phyloP scores from a whole-genome alignment of 1,140 invertebrate genomes.

The Reticulitermes speratus region DNA sequence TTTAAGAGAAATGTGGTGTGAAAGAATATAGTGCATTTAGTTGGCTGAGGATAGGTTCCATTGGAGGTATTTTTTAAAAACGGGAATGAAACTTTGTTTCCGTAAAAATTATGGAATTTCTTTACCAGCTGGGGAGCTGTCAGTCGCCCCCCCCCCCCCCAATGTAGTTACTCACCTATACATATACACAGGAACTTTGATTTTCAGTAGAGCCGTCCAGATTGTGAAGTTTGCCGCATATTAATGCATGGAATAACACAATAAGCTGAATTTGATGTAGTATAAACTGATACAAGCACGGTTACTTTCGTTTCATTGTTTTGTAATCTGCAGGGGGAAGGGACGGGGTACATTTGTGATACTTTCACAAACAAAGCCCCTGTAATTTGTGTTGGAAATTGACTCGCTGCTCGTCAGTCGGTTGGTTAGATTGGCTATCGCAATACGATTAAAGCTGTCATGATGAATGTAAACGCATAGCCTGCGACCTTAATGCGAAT shows the following conservation, averaged over 20 bases:
- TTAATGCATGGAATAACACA: background rate
- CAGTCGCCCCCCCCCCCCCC: no score
- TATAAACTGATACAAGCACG: background rate
- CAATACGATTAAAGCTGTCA: background rate
- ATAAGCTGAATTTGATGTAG: background rate
- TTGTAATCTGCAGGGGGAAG: background rate
- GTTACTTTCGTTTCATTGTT: background rate
- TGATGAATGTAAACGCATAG: background rate
- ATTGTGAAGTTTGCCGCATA: background rate
- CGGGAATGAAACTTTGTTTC: no score
- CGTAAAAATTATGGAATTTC: no score
- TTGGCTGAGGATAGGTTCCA: no score
- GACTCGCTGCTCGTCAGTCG: background rate
- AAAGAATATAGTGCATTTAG: no score
- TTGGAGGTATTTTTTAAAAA: no score
- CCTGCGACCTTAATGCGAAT: background rate
- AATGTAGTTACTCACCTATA: no score
- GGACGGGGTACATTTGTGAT: background rate
- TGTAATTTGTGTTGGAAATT: slow-evolving; percentile 13
- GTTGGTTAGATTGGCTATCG: background rate
- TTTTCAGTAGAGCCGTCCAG: background rate
- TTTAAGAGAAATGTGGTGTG: no score
- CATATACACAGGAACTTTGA: background rate
- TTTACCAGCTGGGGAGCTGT: no score
- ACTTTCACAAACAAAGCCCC: background rate